Evolutionary conservation across 2,888 invertebrate species (phyloP).

Genomic region (Heteromyza rotundicornis): DNA sequence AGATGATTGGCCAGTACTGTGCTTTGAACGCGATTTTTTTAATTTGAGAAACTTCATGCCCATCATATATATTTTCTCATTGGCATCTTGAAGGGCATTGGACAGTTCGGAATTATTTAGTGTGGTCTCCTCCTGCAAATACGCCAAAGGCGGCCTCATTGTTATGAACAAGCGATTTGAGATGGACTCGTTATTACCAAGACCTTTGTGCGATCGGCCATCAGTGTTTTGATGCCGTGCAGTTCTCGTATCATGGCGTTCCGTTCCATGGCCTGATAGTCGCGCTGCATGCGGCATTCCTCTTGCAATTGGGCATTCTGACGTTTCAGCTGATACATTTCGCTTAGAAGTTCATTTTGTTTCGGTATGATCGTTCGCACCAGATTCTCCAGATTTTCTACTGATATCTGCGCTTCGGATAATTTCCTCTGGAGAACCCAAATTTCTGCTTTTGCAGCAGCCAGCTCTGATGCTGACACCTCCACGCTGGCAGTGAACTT

Average conservation of each 20-base stretch:
- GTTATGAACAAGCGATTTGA: not conserved
- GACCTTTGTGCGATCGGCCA: conserved; percentile 30
- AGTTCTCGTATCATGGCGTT: conserved; percentile 47
- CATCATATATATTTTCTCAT: conserved; percentile 44
- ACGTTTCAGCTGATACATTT: conserved; percentile 47
- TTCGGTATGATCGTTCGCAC: conserved; percentile 51
- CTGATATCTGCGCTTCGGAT: conserved; percentile 40
- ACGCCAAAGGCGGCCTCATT: not conserved
- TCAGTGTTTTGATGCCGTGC: conserved; percentile 38
- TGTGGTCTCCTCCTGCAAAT: conserved; percentile 35
- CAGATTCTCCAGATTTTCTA: conserved; percentile 50
- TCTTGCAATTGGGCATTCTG: conserved; percentile 43
- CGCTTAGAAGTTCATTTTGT: conserved; percentile 49
- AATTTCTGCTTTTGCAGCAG: conserved; percentile 48
- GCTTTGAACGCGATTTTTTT: conserved; percentile 29
- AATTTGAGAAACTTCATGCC: conserved; percentile 45
- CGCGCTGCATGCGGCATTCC: conserved; percentile 50
- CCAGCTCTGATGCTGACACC: conserved; percentile 48
- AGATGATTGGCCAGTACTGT: not conserved
- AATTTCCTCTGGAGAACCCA: conserved; percentile 50
- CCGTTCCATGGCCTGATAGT: conserved; percentile 51
- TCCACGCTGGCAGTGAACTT: conserved; percentile 18
- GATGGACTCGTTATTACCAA: conserved; percentile 37
- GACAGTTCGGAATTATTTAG: conserved; percentile 34
- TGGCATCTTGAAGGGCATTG: conserved; percentile 38